phyloP scores from a whole-genome alignment of 2,888 invertebrate species.

The Platerodrilus igneus region DNA sequence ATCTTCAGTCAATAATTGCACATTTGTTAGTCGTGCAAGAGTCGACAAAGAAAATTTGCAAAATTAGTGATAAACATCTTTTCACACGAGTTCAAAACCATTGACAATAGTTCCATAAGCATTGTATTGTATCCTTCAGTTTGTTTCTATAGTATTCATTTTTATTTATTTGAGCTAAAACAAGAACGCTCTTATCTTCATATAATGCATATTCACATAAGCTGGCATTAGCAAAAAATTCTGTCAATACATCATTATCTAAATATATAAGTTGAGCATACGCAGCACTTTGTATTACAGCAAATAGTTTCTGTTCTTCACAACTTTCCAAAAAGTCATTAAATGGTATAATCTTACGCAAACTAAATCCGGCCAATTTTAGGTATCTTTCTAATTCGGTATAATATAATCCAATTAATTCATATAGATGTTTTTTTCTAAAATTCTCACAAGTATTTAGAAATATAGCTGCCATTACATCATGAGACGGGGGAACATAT shows the following conservation, averaged over 20 bases:
- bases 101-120: conserved; percentile 6
- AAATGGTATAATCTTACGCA: conserved; percentile 33
- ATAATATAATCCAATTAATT: conserved; percentile 40
- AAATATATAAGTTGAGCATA: conserved; percentile 39
- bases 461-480: conserved; percentile 50
- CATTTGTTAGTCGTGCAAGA: too few relatives aligned
- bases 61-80: too few relatives aligned
- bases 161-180: conserved; percentile 32
- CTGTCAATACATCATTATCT: conserved; percentile 27
- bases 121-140: conserved; percentile 4
- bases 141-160: conserved; percentile 26
- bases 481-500: conserved; percentile 63
- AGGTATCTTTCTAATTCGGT: conserved; percentile 36
- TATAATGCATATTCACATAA: conserved; percentile 30
- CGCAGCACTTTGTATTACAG: conserved; percentile 34
- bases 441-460: conserved; percentile 37
- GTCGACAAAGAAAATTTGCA: too few relatives aligned
- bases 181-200: conserved; percentile 35
- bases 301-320: conserved; percentile 38
- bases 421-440: conserved; percentile 32
- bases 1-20: too few relatives aligned
- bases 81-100: conserved; percentile 12
- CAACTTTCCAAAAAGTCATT: conserved; percentile 39
- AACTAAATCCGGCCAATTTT: conserved; percentile 28
- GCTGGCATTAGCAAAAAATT: conserved; percentile 31